Evolutionary conservation across 1,140 invertebrate species (phyloP).

Genomic region (Leptinotarsa texana): DNA sequence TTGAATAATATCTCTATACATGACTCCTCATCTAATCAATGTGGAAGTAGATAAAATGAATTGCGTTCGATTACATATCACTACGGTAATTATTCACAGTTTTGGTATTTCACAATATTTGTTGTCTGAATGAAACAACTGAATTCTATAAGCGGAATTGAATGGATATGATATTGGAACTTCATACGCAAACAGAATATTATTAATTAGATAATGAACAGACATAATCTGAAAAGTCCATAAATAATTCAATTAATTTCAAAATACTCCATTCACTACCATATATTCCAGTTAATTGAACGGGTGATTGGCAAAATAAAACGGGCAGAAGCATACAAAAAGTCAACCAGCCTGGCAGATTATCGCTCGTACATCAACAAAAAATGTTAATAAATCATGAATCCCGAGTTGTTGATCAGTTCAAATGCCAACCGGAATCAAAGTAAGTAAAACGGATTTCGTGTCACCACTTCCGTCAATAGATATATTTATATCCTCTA

Average conservation of each 20-base stretch:
- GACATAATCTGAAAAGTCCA: conserved; percentile 1
- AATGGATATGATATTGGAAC: neutral
- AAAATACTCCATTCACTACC: neutral
- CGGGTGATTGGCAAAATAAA: conserved; percentile 16
- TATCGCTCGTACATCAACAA: neutral
- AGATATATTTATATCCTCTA: conserved; percentile 22
- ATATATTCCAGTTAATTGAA: neutral
- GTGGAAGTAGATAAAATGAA: too few relatives aligned
- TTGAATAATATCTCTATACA: too few relatives aligned
- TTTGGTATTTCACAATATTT: too few relatives aligned
- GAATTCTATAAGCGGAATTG: too few relatives aligned
- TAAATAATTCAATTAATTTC: conserved; percentile 9
- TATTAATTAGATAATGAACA: neutral
- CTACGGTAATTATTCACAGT: too few relatives aligned
- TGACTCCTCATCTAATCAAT: too few relatives aligned
- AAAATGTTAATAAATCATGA: conserved; percentile 9
- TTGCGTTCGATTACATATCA: too few relatives aligned
- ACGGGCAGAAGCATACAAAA: neutral
- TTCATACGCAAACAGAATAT: neutral
- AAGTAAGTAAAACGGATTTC: conserved; percentile 22
- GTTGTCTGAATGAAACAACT: too few relatives aligned
- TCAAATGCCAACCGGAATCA: neutral
- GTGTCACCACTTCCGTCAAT: conserved; percentile 19
- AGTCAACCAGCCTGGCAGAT: neutral
- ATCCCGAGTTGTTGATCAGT: conserved; percentile 8